Percentiles rank a stretch among this genome's conserved stretches.
These are phyloP conservation scores for Apodemia hepburni DNA, from an alignment of 2,888 invertebrate species.

Conservation along the genomic window DNA sequence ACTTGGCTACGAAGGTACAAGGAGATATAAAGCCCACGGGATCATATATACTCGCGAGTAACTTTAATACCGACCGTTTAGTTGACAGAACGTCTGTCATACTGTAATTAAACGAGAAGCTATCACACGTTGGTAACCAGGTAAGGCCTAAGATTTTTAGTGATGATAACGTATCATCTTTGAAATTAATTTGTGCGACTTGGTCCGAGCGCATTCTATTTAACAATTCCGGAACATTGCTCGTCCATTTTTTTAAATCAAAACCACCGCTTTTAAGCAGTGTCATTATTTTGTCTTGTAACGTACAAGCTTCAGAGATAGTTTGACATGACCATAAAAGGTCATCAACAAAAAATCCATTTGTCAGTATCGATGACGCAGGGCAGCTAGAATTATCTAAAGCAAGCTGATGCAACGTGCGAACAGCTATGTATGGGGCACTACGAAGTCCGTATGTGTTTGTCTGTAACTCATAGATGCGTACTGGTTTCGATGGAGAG, in stretches of 20 bases:
- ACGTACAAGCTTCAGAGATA: conserved; percentile 20
- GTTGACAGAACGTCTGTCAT: neutral
- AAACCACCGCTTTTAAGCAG: neutral
- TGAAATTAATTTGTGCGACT: conserved; percentile 1
- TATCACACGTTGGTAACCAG: conserved; percentile 17
- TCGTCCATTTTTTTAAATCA: neutral
- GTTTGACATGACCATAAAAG: conserved; percentile 20
- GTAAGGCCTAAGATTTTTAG: conserved; percentile 18
- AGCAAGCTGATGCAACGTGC: conserved; percentile 12
- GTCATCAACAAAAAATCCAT: conserved; percentile 22
- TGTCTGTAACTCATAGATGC: conserved; percentile 22
- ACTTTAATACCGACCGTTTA: conserved; percentile 17
- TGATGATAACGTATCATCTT: conserved; percentile 9
- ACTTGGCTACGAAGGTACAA: conserved; percentile 23
- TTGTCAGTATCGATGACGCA: neutral
- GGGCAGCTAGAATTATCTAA: neutral
- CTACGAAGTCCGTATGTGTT: conserved; percentile 26
- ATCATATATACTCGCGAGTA: conserved; percentile 12
- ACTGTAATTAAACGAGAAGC: neutral
- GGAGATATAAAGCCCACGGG: conserved; percentile 19
- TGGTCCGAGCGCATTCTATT: neutral
- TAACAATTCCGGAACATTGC: neutral
- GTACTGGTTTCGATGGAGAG: conserved; percentile 13
- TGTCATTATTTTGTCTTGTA: conserved; percentile 20
- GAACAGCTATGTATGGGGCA: conserved; percentile 21